A percentile compares a stretch with the other conserved stretches of the same genome.
Conservation (phyloP, 2,113 vertebrate genomes). For the Neoarius graeffei region DNA sequence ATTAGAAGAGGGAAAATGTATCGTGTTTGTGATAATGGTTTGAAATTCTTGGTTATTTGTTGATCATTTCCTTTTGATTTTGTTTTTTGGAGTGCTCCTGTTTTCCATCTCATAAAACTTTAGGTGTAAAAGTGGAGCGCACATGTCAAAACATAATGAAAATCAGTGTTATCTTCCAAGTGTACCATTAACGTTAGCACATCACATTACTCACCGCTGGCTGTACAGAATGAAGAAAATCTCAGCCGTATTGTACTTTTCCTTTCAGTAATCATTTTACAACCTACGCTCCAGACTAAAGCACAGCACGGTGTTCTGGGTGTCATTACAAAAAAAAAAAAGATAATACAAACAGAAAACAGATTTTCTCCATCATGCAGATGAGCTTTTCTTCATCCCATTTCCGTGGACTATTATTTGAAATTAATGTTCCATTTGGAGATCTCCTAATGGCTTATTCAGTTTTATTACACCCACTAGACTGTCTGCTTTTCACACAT, state of each 20-base stretch:
- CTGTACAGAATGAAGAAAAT: neutral
- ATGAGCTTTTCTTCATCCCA: slow-evolving; percentile 19
- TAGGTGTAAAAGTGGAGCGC: neutral
- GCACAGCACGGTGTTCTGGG: neutral
- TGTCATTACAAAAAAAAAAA: slow-evolving; percentile 6
- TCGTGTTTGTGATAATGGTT: neutral
- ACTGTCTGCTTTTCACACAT: slow-evolving; percentile 33
- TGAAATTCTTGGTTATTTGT: neutral
- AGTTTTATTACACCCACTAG: neutral
- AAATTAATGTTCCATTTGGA: slow-evolving; percentile 38
- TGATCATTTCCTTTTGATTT: slow-evolving; percentile 11
- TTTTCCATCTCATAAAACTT: neutral
- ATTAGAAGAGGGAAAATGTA: neutral
- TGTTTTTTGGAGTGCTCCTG: neutral
- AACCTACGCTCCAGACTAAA: neutral
- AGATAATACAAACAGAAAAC: neutral
- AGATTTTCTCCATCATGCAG: slow-evolving; percentile 20
- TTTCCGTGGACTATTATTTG: slow-evolving; percentile 32
- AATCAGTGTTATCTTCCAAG: neutral
- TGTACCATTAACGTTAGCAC: neutral
- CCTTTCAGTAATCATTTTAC: slow-evolving; percentile 20
- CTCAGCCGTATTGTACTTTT: neutral
- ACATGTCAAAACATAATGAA: slow-evolving; percentile 14
- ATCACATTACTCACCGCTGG: neutral
- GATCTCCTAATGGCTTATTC: slow-evolving; percentile 34